Evolutionary conservation across 1,140 invertebrate species (phyloP).

Genomic region (Coelopa frigida): DNA sequence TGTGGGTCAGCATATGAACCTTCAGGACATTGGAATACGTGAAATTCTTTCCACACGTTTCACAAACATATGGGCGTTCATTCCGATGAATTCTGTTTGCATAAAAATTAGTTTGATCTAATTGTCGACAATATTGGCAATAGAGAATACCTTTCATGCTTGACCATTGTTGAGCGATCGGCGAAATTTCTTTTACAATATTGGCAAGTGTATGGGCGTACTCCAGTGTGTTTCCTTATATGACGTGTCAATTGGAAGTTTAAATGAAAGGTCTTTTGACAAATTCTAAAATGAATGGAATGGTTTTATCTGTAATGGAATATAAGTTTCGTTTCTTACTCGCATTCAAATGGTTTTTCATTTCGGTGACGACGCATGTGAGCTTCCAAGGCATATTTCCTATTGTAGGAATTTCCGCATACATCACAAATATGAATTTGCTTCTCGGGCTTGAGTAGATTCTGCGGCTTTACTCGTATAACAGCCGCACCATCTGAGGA

Average conservation of each 20-base stretch:
- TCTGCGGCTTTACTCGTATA: slow-evolving; percentile 4
- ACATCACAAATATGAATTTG: slow-evolving; percentile 29
- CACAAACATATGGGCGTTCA: slow-evolving; percentile 63
- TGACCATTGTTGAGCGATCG: slow-evolving; percentile 51
- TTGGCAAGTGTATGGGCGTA: slow-evolving; percentile 58
- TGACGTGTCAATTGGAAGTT: slow-evolving; percentile 42
- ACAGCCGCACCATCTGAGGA: slow-evolving; percentile 12
- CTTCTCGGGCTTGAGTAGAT: slow-evolving; percentile 9
- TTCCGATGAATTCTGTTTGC: slow-evolving; percentile 59
- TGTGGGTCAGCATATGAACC: slow-evolving; percentile 48
- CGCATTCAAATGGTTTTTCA: slow-evolving; percentile 39
- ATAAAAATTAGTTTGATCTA: not conserved
- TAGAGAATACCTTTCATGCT: slow-evolving; percentile 49
- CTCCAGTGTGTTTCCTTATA: slow-evolving; percentile 39
- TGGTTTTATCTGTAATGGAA: not conserved
- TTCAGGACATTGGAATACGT: slow-evolving; percentile 58
- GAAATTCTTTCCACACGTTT: slow-evolving; percentile 63
- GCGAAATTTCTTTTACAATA: slow-evolving; percentile 62
- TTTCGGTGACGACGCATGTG: slow-evolving; percentile 40
- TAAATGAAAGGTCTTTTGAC: slow-evolving; percentile 32
- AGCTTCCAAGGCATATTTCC: slow-evolving; percentile 32
- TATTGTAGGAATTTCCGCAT: slow-evolving; percentile 37
- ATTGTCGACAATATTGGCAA: not conserved
- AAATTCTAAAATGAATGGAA: slow-evolving; percentile 23
- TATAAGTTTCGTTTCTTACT: slow-evolving; percentile 20